These are phyloP conservation scores for Monodelphis domestica DNA, from an alignment of 2,797 vertebrate species.

Conservation along the genomic window DNA sequence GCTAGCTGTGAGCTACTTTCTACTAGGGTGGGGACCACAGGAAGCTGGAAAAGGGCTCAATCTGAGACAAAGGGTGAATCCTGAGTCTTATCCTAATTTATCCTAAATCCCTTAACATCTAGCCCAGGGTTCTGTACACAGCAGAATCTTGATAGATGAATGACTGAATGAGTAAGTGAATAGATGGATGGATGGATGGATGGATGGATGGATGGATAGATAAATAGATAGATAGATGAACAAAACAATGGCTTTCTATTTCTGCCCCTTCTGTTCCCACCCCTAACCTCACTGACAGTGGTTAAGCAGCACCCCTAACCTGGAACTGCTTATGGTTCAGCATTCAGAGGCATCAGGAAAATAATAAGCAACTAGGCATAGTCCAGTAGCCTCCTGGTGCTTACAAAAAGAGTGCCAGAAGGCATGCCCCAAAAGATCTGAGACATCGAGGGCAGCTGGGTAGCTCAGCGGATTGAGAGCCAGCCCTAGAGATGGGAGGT, in stretches of 20 bases:
- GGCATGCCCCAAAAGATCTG: no score
- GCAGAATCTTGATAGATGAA: background rate
- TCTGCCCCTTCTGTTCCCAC: background rate
- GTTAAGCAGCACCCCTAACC: conserved; percentile 64
- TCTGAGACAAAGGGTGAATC: background rate
- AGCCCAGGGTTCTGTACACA: background rate
- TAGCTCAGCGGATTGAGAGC: no score
- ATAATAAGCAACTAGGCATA: conserved; percentile 79
- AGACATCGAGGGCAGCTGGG: no score
- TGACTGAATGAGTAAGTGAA: background rate
- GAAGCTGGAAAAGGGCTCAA: background rate
- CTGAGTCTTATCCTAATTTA: background rate
- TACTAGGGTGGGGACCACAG: background rate
- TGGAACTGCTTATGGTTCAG: conserved; percentile 78
- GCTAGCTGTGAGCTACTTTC: background rate
- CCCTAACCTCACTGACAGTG: background rate
- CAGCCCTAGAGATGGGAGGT: no score
- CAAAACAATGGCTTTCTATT: background rate
- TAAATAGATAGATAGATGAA: no score
- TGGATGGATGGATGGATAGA: no score
- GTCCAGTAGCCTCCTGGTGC: background rate
- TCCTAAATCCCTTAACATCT: background rate
- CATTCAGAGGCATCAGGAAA: conserved; percentile 81
- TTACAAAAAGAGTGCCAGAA: background rate
- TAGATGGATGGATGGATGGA: no score